Conservation (phyloP, 2,888 invertebrate genomes). For the Lepidochitona cinerea region DNA sequence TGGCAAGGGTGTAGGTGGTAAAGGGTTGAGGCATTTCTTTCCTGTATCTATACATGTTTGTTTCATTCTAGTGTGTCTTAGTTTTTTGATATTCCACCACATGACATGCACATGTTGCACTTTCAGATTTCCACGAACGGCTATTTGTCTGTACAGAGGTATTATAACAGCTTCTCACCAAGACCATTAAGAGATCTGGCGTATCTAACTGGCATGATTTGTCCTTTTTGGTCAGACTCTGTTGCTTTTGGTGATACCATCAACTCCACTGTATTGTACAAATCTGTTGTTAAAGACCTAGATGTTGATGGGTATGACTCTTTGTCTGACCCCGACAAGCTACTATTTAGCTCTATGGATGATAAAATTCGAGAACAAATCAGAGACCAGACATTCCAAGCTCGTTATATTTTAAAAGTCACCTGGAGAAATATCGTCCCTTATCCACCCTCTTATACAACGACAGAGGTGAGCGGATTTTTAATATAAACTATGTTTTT, state of each 20-base stretch:
- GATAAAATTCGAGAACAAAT: background rate
- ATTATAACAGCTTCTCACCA: background rate
- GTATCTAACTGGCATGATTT: background rate
- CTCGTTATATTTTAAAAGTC: background rate
- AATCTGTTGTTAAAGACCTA: background rate
- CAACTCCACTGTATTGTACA: background rate
- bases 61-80: no score
- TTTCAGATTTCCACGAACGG: conserved; percentile 1
- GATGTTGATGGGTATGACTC: background rate
- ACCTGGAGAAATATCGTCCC: background rate
- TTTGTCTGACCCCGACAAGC: background rate
- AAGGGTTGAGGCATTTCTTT: no score
- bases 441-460: background rate
- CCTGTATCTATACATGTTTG: no score
- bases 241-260: background rate
- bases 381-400: background rate
- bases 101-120: background rate
- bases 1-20: no score
- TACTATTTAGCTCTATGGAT: background rate
- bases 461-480: background rate
- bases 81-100: no score
- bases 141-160: background rate
- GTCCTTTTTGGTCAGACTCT: background rate
- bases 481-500: no score
- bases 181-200: background rate